phyloP scores from a whole-genome alignment of 2,797 vertebrate genomes.

The Falco rusticolus region DNA sequence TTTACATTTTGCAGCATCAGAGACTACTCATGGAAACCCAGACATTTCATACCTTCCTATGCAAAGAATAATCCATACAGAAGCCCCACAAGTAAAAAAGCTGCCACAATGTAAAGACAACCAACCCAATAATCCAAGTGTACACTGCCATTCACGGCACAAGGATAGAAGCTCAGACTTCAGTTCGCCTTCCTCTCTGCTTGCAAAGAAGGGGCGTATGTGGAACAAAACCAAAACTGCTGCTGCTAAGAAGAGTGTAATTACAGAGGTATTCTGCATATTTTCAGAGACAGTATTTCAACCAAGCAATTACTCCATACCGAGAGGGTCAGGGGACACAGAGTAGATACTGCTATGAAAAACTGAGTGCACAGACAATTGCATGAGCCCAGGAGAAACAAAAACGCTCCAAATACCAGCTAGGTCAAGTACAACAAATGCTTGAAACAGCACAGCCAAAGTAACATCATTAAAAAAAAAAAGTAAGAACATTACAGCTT shows the following conservation, averaged over 20 bases:
- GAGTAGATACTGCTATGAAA: constrained; percentile 18
- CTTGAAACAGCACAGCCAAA: neutral
- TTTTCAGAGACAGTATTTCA: constrained; percentile 24
- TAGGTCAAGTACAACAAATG: neutral
- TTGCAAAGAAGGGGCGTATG: neutral
- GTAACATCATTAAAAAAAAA: neutral
- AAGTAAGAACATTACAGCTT: neutral
- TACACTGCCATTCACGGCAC: neutral
- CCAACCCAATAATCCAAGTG: neutral
- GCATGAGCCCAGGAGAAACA: neutral
- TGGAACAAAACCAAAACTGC: neutral
- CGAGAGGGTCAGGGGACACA: neutral
- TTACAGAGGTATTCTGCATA: constrained; percentile 14
- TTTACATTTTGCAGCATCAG: constrained; percentile 30
- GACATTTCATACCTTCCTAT: neutral
- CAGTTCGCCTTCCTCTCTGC: neutral
- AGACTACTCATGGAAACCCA: constrained; percentile 1
- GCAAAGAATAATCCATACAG: neutral
- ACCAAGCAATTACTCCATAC: neutral
- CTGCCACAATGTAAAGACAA: neutral
- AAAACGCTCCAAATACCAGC: neutral
- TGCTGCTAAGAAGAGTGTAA: neutral
- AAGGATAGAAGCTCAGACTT: neutral
- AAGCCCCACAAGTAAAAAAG: neutral
- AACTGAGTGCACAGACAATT: neutral